A percentile compares a stretch with the other conserved stretches of the same genome.
Evolutionary conservation across 1,140 invertebrate species (phyloP).

Genomic region (Grapholita molesta): DNA sequence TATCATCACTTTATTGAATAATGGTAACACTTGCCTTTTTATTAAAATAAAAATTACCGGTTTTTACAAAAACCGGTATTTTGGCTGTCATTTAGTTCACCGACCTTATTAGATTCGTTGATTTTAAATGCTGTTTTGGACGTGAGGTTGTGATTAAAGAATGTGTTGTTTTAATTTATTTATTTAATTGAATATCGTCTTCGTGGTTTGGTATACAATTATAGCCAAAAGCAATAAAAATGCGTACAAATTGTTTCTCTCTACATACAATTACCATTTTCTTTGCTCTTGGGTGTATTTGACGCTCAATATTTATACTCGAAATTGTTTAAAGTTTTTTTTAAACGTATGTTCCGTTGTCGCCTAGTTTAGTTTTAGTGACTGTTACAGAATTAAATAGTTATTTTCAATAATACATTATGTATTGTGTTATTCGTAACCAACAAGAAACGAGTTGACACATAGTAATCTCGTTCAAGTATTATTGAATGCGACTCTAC

Average conservation of each 20-base stretch:
- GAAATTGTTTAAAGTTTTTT: conserved; percentile 18
- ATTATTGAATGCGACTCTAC: neutral
- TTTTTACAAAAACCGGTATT: neutral
- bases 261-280: neutral
- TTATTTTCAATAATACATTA: neutral
- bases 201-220: conserved; percentile 34
- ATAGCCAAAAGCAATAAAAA: neutral
- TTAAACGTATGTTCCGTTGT: conserved; percentile 34
- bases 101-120: conserved; percentile 18
- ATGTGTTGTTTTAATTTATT: conserved; percentile 31
- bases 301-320: conserved; percentile 20
- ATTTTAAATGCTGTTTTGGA: conserved; percentile 26
- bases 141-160: conserved; percentile 30
- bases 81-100: neutral
- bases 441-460: neutral
- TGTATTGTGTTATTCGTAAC: neutral
- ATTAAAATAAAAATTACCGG: neutral
- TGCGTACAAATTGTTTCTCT: conserved; percentile 13
- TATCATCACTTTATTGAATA: neutral
- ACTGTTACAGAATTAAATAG: neutral
- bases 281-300: conserved; percentile 29
- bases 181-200: conserved; percentile 19
- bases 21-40: neutral
- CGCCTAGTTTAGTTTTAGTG: conserved; percentile 5
- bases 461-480: neutral